Base-by-base conservation (phyloP, 2,888 invertebrate genomes). In the Cylloceria caligata region DNA sequence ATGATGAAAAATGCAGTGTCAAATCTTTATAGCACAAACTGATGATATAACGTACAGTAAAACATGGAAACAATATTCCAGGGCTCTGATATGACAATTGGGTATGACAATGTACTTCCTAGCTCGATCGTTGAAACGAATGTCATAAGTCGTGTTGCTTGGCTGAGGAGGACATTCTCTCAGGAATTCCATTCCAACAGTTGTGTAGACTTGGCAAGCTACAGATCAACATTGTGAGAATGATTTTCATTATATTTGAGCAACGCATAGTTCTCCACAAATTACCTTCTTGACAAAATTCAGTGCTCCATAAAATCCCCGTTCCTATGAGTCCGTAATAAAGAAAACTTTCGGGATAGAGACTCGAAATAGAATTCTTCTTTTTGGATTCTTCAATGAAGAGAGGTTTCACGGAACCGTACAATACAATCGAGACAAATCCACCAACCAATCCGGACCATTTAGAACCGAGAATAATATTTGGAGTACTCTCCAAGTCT, bases 401-500 rank as follows among this genome's bases (percentile, higher is more conserved):
- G 47, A 94, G 89, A 0, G 94, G 93, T 79, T 93, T 93, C 0
- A 86, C 84, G 3, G 89, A 86, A 24, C 92, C 93, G 62, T 90
- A 86, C 27, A 90, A 81, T 27, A 90, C 92, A 4, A 94, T 89
- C 1, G 93, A 93, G 62, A 94, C 89, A 80, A 93, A 93, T 34
- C 94, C 94, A 47, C 91, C 90, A 36, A 89, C 91, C 94, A 94
- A 93, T 75, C 91, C 93, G 0, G 93, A 93, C 91, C 93, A 94
- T 72, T 93, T 91, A 0, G 93, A 91, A 1, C 94, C 93, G 75
- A 92, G 92, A 68, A 94, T 86, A 49, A 94, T 88, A 9, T 90
- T 91, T 4, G 90, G 88, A 0, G 93, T 93, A 3, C 84, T 85
- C 88, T 94, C 94, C 49, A 91, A 92, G 76, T 93, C 92, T 3